Conservation (phyloP, 2,888 invertebrate species). For the Schrankia costaestrigalis region DNA sequence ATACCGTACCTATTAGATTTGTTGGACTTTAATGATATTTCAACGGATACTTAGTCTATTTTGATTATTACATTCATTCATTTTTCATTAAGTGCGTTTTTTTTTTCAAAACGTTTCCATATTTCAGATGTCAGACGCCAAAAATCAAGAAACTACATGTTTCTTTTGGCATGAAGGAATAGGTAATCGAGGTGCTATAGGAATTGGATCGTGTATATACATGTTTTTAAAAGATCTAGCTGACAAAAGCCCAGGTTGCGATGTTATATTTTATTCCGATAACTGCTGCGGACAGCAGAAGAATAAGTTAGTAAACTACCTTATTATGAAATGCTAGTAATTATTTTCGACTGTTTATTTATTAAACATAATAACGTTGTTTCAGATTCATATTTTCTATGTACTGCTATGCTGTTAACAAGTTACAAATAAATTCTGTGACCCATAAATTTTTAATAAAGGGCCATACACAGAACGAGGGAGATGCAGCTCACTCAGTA, state of each 20-base stretch:
- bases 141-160: no score
- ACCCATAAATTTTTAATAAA: slow-evolving; percentile 2
- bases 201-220: slow-evolving; percentile 13
- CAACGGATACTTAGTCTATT: no score
- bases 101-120: no score
- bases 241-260: background rate
- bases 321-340: background rate
- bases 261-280: slow-evolving; percentile 7
- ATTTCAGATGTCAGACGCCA: no score
- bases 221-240: slow-evolving; percentile 4
- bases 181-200: slow-evolving; percentile 1
- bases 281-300: slow-evolving; percentile 15
- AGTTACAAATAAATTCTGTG: background rate
- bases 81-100: no score
- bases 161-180: slow-evolving; percentile 6
- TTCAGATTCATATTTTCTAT: background rate
- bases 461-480: slow-evolving; percentile 1
- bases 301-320: slow-evolving; percentile 5
- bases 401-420: slow-evolving; percentile 3
- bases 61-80: no score
- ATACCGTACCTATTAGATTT: no score
- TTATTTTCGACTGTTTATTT: background rate
- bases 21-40: no score
- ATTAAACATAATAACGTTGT: background rate
- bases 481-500: background rate